Evolutionary conservation across 2,888 invertebrate genomes (phyloP).

Genomic region (Melanchra persicariae): DNA sequence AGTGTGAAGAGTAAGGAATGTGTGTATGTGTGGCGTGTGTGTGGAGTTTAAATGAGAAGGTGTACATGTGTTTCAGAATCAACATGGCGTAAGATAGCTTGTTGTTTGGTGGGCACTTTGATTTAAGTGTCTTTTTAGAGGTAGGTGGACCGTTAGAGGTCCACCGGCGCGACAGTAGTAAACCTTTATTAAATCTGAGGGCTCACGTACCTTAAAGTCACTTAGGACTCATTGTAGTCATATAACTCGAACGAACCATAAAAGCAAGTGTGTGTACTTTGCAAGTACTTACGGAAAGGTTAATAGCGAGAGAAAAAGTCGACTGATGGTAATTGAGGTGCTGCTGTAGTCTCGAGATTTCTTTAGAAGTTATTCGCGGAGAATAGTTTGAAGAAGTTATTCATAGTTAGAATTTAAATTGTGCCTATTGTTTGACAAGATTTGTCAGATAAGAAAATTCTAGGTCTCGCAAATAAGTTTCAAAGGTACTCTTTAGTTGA

Average conservation of each 20-base stretch:
- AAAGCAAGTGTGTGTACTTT: constrained; percentile 47
- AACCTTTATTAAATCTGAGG: constrained; percentile 41
- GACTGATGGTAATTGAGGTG: constrained; percentile 20
- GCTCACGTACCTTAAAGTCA: constrained; percentile 41
- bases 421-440: background rate
- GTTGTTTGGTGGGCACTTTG: background rate
- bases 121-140: constrained; percentile 9
- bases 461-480: background rate
- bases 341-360: constrained; percentile 19
- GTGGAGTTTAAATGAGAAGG: too few species aligned
- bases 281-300: constrained; percentile 35
- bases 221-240: constrained; percentile 30
- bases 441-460: background rate
- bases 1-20: too few species aligned
- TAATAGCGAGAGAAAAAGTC: constrained; percentile 35
- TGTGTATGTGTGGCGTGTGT: too few species aligned
- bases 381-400: background rate
- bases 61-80: too few species aligned
- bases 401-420: background rate
- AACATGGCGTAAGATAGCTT: too few species aligned
- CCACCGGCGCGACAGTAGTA: constrained; percentile 10
- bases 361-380: constrained; percentile 14
- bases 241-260: constrained; percentile 39
- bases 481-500: too few species aligned
- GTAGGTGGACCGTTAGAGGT: background rate